A percentile compares a stretch with the other conserved stretches of the same genome.
Conservation (phyloP, 2,888 invertebrate species). For the Leptogaster cylindrica region DNA sequence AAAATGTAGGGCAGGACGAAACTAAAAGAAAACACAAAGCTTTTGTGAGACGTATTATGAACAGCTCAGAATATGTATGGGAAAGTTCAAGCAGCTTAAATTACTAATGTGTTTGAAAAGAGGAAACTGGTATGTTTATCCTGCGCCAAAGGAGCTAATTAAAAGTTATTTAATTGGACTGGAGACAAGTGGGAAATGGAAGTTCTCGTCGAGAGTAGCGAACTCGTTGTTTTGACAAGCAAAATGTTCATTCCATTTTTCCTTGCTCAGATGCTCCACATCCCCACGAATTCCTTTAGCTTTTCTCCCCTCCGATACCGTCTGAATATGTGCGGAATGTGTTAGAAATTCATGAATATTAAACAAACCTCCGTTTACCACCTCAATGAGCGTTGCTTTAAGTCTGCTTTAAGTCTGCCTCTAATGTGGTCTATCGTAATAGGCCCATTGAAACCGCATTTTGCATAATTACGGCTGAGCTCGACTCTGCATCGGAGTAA, state of each 20-base stretch:
- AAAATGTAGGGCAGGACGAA: too few species aligned
- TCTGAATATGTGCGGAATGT: neutral
- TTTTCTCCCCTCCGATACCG: neutral
- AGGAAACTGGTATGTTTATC: too few species aligned
- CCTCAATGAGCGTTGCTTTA: neutral
- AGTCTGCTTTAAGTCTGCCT: slow-evolving; percentile 1
- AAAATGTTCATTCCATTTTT: neutral
- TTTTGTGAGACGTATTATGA: too few species aligned
- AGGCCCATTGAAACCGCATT: slow-evolving; percentile 22
- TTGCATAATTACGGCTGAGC: slow-evolving; percentile 13
- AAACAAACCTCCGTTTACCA: neutral
- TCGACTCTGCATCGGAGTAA: slow-evolving; percentile 9
- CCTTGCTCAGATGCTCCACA: too few species aligned
- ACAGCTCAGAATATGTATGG: too few species aligned
- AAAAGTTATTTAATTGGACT: too few species aligned
- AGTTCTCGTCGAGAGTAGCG: neutral
- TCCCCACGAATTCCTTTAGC: neutral
- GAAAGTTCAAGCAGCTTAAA: too few species aligned
- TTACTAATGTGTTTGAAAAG: too few species aligned
- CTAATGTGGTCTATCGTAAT: slow-evolving; percentile 6
- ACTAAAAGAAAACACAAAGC: too few species aligned
- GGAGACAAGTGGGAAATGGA: neutral
- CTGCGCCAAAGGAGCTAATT: too few species aligned
- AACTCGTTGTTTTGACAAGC: neutral
- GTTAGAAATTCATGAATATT: slow-evolving; percentile 18